Base-by-base conservation (phyloP, 2,888 invertebrate genomes). In the Macrosiphum euphorbiae region DNA sequence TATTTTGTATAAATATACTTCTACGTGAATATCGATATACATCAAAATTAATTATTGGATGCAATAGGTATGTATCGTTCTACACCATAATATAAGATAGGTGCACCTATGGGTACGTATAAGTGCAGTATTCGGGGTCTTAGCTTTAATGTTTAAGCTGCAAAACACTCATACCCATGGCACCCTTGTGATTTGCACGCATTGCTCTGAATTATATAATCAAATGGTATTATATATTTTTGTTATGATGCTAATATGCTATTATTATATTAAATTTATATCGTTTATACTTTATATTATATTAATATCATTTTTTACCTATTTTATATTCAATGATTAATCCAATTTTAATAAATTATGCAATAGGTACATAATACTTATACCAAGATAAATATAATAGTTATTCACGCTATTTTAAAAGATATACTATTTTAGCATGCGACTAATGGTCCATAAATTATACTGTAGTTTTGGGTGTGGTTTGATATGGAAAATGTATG, bases 391-490 rank as follows among this genome's bases (percentile, higher is more conserved):
- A 78, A 78, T 20, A 35, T 78, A 78, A 35, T 20, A 20, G 78
- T 35, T 67, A 2, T 78, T 78, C 78, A 78, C 78, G 78, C 20
- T 78, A 78, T 78, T 41, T 78, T 78, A 35, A 78, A 67, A 67
- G 67, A 67, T 61, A 35, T 16, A 16, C 5, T 67, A 67, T 67
- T 67, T 67, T 67, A 67, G 16, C 67, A 41, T 50, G 50, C 26
- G 50, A 90, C 67, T 78, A 90, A 78, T 50, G 90, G 67, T 41
- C 67, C 26, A 90, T 90, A 78, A 78, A 78, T 78, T 35, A 78
- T 26, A 50, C 35, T 88, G 24, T 10, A 55, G 11, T 88, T 88
- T 52, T 35, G 50, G 90, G 78, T 78, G 90, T 52, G 90, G 90
- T 78, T 78, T 88, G 35, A 55, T 61, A 50, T 35, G 50, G 13